phyloP scores from a whole-genome alignment of 2,797 vertebrate genomes.

The Propithecus perrieri region DNA sequence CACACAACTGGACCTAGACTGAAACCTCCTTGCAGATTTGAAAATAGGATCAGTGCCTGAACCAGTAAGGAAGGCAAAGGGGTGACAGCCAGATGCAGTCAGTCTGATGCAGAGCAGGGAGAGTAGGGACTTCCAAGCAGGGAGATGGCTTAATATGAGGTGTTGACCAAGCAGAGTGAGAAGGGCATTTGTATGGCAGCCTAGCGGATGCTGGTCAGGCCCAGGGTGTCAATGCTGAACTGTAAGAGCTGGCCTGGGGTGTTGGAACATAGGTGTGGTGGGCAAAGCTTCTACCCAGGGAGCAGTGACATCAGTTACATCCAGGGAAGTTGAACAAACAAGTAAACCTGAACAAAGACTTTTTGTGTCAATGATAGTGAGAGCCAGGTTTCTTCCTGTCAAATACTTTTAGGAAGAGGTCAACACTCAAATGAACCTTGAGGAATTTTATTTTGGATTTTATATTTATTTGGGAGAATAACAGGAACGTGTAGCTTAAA shows the following conservation, averaged over 20 bases:
- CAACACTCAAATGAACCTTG: background rate
- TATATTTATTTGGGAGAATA: background rate
- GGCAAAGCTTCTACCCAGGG: background rate
- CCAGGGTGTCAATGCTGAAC: background rate
- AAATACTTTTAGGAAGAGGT: background rate
- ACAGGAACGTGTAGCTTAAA: background rate
- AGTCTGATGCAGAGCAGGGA: background rate
- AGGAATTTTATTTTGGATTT: slow-evolving; percentile 1
- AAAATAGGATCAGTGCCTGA: background rate
- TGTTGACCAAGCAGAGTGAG: background rate
- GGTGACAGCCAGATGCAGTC: background rate
- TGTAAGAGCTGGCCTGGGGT: background rate
- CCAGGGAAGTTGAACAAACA: background rate
- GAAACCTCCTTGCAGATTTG: too few relatives aligned
- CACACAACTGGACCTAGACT: too few relatives aligned
- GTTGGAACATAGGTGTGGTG: background rate
- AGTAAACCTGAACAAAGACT: background rate
- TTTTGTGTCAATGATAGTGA: background rate
- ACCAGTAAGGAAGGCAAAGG: background rate
- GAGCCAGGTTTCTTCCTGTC: background rate
- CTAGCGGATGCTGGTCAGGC: background rate
- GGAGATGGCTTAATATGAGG: background rate
- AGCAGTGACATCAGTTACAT: background rate
- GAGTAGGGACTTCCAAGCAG: background rate
- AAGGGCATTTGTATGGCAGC: background rate